Base-by-base conservation (phyloP, 2,888 invertebrate species). In the Bedellia somnulentella region DNA sequence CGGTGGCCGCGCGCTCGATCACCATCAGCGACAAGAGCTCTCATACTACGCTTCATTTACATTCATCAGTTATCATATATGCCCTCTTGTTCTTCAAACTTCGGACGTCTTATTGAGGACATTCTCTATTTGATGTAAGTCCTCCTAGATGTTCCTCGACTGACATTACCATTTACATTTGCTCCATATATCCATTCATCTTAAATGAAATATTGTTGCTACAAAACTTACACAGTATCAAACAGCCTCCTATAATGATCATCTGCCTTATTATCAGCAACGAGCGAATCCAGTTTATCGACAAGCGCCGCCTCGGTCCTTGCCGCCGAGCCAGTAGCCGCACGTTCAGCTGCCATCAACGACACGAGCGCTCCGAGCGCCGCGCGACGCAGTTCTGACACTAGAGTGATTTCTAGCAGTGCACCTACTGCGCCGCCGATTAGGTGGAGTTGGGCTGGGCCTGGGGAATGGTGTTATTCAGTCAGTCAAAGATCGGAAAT, bases 21-120 rank as follows among this genome's bases (percentile, higher is more conserved):
- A 94, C 91, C 90, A 97, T 95, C 81, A 97, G 89, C 44, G 95
- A 93, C 46, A 93, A 95, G 45, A 96, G 89, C 25, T 96, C 93
- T 5, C 93, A n/a, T n/a, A n/a, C n/a, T n/a, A n/a, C n/a, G n/a
- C n/a, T n/a, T n/a, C n/a, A n/a, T n/a, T n/a, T n/a, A n/a, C n/a
- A n/a, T n/a, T n/a, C n/a, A n/a, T n/a, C n/a, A n/a, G n/a, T n/a
- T n/a, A n/a, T n/a, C n/a, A n/a, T n/a, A n/a, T n/a, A n/a, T n/a
- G n/a, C n/a, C n/a, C n/a, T n/a, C n/a, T n/a, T n/a, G n/a, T n/a
- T n/a, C n/a, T n/a, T n/a, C n/a, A n/a, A n/a, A n/a, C n/a, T n/a
- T n/a, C n/a, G n/a, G n/a, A n/a, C n/a, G n/a, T n/a, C n/a, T n/a
- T n/a, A n/a, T n/a, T n/a, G n/a, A n/a, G n/a, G n/a, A n/a, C n/a